Evolutionary conservation across 2,797 vertebrate genomes (phyloP), one percentile per base, ranked within the genome.

Genomic region (Danio kyathit): DNA sequence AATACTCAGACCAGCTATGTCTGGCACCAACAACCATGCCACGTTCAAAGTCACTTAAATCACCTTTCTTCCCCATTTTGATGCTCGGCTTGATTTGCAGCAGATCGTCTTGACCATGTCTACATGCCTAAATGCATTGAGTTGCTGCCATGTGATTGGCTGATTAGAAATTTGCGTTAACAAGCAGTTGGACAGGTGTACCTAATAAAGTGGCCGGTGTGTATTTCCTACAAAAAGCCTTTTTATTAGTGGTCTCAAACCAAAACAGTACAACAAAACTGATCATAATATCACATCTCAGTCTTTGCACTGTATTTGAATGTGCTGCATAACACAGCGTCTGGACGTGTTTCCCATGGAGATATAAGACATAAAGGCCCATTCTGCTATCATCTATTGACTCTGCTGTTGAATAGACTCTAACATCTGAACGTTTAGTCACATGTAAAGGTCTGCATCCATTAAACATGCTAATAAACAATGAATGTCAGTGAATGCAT

Each of bases 391-490:
- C 29, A 46, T 51, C 46, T 11, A 14, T 11, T 52, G 48, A 63
- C 16, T 61, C 11, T 16, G 52, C n/a, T n/a, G 14, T 5, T 57
- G 70, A 73, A 43, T 6, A 16, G 64, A 76, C 38, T 66, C 8
- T 17, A 44, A 12, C 17, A 46, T 64, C 48, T 46, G 41, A 77
- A 46, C 3, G 21, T 38, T 41, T 48, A 21, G 38, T 48, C 14
- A 57, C 9, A 77, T 57, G 40, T 17, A 67, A 66, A 67, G 52
- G 4, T 10, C 59, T 77, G 1, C 12, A 14, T 66, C 17, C 1
- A 65, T 77, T 66, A 46, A 44, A 21, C 63, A 10, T 63, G 57
- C 38, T 43, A 44, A 73, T 46, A 8, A 59, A 73, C 54, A 2
- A 29, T 29, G 29, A 40, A 65, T 54, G 17, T 56, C n/a, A 21